phyloP scores from a whole-genome alignment of 2,888 invertebrate genomes.

The Pinctada fucata region DNA sequence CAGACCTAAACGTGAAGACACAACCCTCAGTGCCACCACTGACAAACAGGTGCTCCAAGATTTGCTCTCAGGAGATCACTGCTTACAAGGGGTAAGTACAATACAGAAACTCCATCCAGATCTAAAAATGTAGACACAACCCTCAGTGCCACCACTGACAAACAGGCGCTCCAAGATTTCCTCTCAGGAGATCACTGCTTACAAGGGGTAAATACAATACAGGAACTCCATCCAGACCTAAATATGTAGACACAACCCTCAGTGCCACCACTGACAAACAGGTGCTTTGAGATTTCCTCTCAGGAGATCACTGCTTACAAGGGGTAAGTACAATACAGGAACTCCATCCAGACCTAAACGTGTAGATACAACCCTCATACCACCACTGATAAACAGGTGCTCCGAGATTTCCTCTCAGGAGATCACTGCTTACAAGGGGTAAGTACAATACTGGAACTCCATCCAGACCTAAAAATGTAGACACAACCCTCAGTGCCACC shows the following conservation, averaged over 20 bases:
- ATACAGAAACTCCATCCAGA: too few species aligned
- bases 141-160: too few species aligned
- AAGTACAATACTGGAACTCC: conserved; percentile 67
- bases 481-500: conserved; percentile 50
- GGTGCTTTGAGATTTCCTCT: conserved; percentile 88
- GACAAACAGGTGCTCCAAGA: conserved; percentile 83
- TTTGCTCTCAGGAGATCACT: conserved; percentile 90
- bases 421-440: conserved; percentile 92
- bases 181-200: too few species aligned
- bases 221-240: conserved; percentile 3
- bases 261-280: conserved; percentile 74
- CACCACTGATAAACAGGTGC: too few species aligned
- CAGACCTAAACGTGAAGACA: conserved; percentile 23
- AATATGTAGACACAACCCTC: conserved; percentile 41
- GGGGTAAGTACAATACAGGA: conserved; percentile 84
- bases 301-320: conserved; percentile 89
- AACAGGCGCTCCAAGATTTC: too few species aligned
- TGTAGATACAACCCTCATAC: too few species aligned
- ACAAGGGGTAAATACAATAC: too few species aligned
- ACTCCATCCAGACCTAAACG: too few species aligned
- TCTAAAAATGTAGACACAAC: too few species aligned
- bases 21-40: conserved; percentile 54
- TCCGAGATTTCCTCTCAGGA: too few species aligned
- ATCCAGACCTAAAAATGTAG: conserved; percentile 11
- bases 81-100: conserved; percentile 88